A percentile compares a stretch with the other conserved stretches of the same genome.
Conservation (phyloP, 2,888 invertebrate species). For the Plagodis dolabraria region DNA sequence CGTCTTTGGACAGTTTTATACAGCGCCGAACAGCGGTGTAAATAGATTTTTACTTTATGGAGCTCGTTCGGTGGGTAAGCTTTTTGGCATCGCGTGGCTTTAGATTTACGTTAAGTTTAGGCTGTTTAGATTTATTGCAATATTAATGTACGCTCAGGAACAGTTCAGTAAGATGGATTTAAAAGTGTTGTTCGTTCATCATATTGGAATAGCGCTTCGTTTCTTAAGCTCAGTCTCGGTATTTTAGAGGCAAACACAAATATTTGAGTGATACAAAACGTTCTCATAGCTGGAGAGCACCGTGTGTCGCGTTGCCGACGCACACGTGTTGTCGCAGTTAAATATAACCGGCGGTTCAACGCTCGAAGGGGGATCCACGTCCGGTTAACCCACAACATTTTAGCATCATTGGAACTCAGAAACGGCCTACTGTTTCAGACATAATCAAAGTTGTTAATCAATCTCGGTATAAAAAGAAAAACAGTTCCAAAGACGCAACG, state of each 20-base stretch:
- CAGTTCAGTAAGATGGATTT: neutral
- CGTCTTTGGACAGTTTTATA: conserved; percentile 34
- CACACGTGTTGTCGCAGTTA: conserved; percentile 81
- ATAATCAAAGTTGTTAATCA: too few relatives aligned
- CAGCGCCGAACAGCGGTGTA: conserved; percentile 11
- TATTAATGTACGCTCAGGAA: too few relatives aligned
- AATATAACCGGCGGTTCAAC: conserved; percentile 82
- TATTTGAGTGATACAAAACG: conserved; percentile 55
- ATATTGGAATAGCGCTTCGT: neutral
- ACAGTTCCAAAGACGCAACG: conserved; percentile 1
- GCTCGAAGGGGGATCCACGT: conserved; percentile 68
- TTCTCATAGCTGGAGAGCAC: conserved; percentile 62
- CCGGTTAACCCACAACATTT: conserved; percentile 71
- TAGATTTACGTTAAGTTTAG: neutral
- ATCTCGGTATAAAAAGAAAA: neutral
- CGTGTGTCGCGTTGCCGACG: conserved; percentile 60
- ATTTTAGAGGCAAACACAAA: conserved; percentile 33
- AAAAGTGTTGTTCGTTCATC: too few relatives aligned
- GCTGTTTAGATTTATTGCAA: too few relatives aligned
- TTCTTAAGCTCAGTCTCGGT: conserved; percentile 5
- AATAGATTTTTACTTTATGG: conserved; percentile 31
- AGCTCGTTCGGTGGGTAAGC: conserved; percentile 8
- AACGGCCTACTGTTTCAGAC: conserved; percentile 24
- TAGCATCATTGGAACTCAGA: conserved; percentile 39
- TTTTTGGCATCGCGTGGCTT: neutral